Percentiles rank a stretch among this genome's conserved stretches.
phyloP scores from a whole-genome alignment of 1,140 invertebrate species.

The Drosophila sproati region DNA sequence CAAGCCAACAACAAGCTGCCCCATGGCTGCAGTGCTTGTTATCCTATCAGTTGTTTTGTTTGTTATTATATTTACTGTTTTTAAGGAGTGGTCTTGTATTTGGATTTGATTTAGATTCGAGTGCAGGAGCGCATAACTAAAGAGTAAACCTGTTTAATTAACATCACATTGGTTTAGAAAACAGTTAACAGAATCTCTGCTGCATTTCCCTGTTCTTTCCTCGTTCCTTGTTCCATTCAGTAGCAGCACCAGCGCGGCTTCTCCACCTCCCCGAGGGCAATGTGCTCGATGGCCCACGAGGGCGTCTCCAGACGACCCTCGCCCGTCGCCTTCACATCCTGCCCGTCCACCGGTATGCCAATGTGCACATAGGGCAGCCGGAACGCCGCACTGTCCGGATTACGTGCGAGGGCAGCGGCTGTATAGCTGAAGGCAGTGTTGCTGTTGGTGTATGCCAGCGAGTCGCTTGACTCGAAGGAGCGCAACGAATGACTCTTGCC shows the following conservation, averaged over 20 bases:
- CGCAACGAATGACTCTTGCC: conserved; percentile 85
- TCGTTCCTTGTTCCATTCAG: conserved; percentile 26
- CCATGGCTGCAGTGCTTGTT: conserved; percentile 8
- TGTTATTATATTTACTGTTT: conserved; percentile 29
- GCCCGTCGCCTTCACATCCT: conserved; percentile 85
- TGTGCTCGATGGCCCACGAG: conserved; percentile 86
- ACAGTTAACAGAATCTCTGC: neutral
- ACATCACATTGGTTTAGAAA: conserved; percentile 66
- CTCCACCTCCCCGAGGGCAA: conserved; percentile 87
- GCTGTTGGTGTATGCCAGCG: conserved; percentile 77
- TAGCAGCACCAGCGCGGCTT: conserved; percentile 87
- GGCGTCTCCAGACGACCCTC: conserved; percentile 86
- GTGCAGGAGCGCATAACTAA: conserved; percentile 50
- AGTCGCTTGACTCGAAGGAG: conserved; percentile 85
- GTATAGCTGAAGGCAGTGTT: conserved; percentile 72
- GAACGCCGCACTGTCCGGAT: conserved; percentile 55
- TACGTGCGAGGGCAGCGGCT: conserved; percentile 52
- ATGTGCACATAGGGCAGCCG: conserved; percentile 75
- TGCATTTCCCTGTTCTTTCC: neutral
- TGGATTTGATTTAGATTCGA: conserved; percentile 60
- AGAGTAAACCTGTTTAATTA: conserved; percentile 61
- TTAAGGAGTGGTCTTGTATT: conserved; percentile 36
- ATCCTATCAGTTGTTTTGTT: conserved; percentile 53
- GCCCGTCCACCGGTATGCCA: conserved; percentile 81
- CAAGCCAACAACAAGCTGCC: no score